phyloP scores from a whole-genome alignment of 2,797 vertebrate genomes.

The Mergus octosetaceus region DNA sequence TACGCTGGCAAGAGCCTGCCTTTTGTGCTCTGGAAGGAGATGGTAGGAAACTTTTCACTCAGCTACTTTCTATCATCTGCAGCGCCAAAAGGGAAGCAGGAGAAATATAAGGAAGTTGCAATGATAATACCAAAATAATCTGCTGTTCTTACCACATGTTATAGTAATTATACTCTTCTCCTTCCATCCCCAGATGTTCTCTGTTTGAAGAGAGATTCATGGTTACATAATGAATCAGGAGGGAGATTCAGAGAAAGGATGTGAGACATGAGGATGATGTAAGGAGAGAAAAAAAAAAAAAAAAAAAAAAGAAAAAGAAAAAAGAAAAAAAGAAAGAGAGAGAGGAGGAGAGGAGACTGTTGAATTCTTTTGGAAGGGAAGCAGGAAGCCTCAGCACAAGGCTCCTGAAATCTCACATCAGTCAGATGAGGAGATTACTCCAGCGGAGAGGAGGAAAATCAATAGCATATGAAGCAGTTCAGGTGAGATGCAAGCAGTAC shows the following conservation, averaged over 20 bases:
- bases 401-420: slow-evolving; percentile 3
- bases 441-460: background rate
- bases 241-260: slow-evolving; percentile 43
- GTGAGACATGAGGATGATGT: slow-evolving; percentile 53
- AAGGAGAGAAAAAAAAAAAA: background rate
- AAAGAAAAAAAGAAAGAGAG: rapidly evolving
- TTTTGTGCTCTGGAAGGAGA: background rate
- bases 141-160: slow-evolving; percentile 41
- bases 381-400: background rate
- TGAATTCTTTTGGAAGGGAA: slow-evolving; percentile 38
- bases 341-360: background rate
- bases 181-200: slow-evolving; percentile 58
- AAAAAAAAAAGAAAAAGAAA: rapidly evolving
- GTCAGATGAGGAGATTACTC: slow-evolving; percentile 6
- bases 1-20: background rate
- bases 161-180: slow-evolving; percentile 43
- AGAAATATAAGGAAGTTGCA: slow-evolving; percentile 61
- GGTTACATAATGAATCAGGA: slow-evolving; percentile 59
- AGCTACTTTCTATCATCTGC: background rate
- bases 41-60: slow-evolving; percentile 40
- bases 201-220: slow-evolving; percentile 61
- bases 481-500: background rate
- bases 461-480: background rate
- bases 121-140: slow-evolving; percentile 66
- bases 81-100: slow-evolving; percentile 37